Evolutionary conservation across 1,140 invertebrate species (phyloP).

Genomic region (Ostrea edulis): DNA sequence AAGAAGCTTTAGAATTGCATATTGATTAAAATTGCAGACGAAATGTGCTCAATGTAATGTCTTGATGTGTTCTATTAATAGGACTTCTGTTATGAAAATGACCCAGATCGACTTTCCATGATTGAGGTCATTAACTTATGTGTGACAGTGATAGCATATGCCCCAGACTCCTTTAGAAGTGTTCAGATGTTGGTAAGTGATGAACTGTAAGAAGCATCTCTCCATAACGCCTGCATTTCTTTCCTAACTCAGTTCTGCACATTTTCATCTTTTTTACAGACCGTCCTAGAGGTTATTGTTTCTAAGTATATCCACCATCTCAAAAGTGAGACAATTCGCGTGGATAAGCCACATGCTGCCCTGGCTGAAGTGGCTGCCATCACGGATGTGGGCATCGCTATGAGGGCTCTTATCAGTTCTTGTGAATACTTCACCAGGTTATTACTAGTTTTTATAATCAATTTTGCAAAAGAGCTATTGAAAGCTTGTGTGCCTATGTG

Average conservation of each 20-base stretch:
- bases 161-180: constrained; percentile 95
- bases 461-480: not conserved
- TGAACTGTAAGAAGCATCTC: not conserved
- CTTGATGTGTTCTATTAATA: constrained; percentile 56
- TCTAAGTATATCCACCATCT: constrained; percentile 91
- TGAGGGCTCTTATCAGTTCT: constrained; percentile 97
- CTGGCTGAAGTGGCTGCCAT: constrained; percentile 92
- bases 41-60: not conserved
- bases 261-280: constrained; percentile 83
- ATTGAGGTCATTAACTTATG: constrained; percentile 79
- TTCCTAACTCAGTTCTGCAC: too few species aligned
- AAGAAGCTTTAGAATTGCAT: too few species aligned
- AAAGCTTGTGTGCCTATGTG: not conserved
- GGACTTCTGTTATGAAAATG: constrained; percentile 80
- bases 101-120: constrained; percentile 76
- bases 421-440: constrained; percentile 97
- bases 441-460: not conserved
- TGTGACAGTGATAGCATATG: constrained; percentile 98
- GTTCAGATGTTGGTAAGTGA: constrained; percentile 94
- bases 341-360: constrained; percentile 82
- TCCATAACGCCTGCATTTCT: too few species aligned
- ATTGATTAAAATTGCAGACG: too few species aligned
- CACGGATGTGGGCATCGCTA: constrained; percentile 92
- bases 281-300: constrained; percentile 96
- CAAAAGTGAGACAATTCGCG: constrained; percentile 91